phyloP scores from a whole-genome alignment of 2,797 vertebrate genomes.

The Notoglanidium macrostoma region DNA sequence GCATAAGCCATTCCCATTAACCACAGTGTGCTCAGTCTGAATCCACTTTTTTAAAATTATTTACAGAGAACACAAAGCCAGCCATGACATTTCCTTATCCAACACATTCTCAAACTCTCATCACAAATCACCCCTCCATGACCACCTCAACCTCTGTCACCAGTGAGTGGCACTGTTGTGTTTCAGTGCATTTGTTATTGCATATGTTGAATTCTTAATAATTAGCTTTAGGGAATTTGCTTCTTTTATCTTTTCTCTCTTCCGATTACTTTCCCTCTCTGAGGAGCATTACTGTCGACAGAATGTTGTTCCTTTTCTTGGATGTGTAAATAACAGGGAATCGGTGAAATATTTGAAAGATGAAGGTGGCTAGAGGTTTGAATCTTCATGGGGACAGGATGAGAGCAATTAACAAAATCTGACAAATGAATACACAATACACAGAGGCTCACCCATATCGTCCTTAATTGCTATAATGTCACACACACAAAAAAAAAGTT shows the following conservation, averaged over 20 bases:
- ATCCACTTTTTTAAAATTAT: not conserved
- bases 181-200: not conserved
- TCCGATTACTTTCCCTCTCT: not conserved
- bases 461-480: constrained; percentile 48
- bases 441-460: constrained; percentile 38
- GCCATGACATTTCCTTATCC: not conserved
- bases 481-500: not conserved
- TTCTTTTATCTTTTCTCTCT: not conserved
- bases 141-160: not conserved
- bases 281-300: constrained; percentile 51
- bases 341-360: constrained; percentile 65
- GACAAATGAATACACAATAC: constrained; percentile 58
- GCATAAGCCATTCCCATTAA: constrained; percentile 9
- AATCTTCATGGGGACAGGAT: constrained; percentile 68
- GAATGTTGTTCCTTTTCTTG: constrained; percentile 70
- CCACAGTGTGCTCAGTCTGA: constrained; percentile 1
- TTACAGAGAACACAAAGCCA: not conserved
- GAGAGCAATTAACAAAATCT: constrained; percentile 72
- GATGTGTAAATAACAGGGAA: constrained; percentile 72
- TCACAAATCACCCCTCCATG: not conserved
- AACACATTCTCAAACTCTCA: constrained; percentile 1
- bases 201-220: not conserved
- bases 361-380: constrained; percentile 55
- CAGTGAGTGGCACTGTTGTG: constrained; percentile 16
- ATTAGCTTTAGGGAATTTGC: constrained; percentile 10